Base-by-base conservation (phyloP, 2,888 invertebrate genomes). In the Elegia similella region DNA sequence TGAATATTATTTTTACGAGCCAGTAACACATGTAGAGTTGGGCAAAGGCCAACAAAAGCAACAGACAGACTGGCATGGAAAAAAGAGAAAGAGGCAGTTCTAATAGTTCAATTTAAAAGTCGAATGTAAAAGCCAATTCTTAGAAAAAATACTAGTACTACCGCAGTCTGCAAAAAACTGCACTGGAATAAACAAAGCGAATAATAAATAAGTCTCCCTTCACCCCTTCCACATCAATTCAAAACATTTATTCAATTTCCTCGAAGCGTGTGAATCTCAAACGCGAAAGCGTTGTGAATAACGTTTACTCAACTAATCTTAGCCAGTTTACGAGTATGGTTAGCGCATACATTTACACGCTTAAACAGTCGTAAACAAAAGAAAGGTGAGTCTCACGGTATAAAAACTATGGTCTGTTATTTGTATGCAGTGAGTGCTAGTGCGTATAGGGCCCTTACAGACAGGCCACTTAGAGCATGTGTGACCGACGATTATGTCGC, bases 401-500 rank as follows among this genome's bases (percentile, higher is more conserved):
- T 34, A 60, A 46, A 59, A 61, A 59, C 15, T 48, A 7, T 47
- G 23, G 23, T 17, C 15, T 10, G 32, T 15, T 16, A 72, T 76
- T 78, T 67, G 76, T 79, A 80, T 80, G 77, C 79, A 61, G 63
- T 38, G 13, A 16, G 32, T 34, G 34, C 34, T 7, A 12, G 50
- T 34, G 15, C 50, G 16, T 50, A 50, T 12, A 38, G 38, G 12
- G 12, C 38, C 3, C 5, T 38, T 12, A n/a, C 38, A 38, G n/a
- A 38, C 38, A 7, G 12, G 47, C 23, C 17, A 46, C 17, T 46
- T n/a, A 2, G 3, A 34, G 8, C 12, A 34, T 34, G 15, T 16
- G 43, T 38, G 34, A n/a, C 3, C 38, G n/a, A 6, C 38, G 12
- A 38, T 38, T 38, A 12, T 38, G 38, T 5, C 12, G n/a, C 38